These are phyloP conservation scores for Odobenus rosmarus DNA, from an alignment of 2,113 vertebrate genomes.

Conservation along the genomic window DNA sequence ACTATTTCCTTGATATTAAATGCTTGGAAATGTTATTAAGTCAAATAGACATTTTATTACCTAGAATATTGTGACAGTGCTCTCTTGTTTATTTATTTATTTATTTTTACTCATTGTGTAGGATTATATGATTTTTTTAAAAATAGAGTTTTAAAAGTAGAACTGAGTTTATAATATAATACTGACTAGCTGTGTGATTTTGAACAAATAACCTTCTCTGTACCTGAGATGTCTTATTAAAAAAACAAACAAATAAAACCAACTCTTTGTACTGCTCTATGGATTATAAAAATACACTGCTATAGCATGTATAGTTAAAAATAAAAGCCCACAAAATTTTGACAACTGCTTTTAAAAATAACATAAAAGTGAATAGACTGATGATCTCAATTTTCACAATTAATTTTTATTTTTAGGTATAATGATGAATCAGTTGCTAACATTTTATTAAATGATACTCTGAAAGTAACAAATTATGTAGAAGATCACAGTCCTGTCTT, in stretches of 20 bases:
- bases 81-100: not conserved
- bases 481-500: not conserved
- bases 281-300: not conserved
- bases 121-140: not conserved
- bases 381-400: not conserved
- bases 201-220: not conserved
- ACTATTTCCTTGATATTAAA: not conserved
- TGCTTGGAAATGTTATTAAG: not conserved
- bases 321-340: not conserved
- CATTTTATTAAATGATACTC: not conserved
- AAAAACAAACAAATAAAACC: not conserved
- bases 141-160: not conserved
- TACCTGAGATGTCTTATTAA: not conserved
- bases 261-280: not conserved
- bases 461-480: not conserved
- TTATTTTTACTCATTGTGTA: not conserved
- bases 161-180: not conserved
- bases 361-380: not conserved
- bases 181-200: not conserved
- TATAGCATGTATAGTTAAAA: not conserved
- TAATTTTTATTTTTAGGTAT: conserved; percentile 1
- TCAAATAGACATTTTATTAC: not conserved
- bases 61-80: not conserved
- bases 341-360: not conserved
- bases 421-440: not conserved